Conservation (phyloP, 2,113 vertebrate species). For the Vulpes ferrilata region DNA sequence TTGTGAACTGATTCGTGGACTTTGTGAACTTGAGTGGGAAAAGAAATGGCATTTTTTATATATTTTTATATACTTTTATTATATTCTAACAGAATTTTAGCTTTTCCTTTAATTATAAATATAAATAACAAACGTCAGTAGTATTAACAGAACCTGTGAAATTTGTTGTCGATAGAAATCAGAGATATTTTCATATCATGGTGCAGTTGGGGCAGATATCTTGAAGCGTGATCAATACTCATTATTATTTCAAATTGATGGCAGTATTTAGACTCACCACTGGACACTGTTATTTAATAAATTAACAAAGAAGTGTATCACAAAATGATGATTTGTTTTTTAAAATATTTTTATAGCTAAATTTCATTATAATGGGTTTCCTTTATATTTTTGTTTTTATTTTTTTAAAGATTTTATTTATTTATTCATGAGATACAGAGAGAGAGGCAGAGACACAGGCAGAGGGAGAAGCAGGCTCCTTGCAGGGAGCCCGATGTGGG, state of each 20-base stretch:
- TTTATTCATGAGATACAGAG: no score
- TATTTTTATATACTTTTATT: neutral
- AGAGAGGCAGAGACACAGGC: no score
- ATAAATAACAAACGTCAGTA: neutral
- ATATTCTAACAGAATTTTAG: neutral
- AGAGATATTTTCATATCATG: neutral
- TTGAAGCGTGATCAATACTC: neutral
- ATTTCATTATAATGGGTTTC: neutral
- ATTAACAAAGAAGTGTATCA: neutral
- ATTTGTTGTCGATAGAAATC: neutral
- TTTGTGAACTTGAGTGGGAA: neutral
- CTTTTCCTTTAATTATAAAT: neutral
- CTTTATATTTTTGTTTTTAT: slow-evolving; percentile 13
- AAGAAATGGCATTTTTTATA: neutral
- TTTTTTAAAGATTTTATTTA: neutral
- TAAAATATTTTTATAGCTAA: neutral
- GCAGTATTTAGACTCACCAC: neutral
- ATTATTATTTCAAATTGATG: slow-evolving; percentile 15
- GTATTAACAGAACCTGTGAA: neutral
- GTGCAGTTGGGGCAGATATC: neutral
- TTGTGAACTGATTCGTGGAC: neutral
- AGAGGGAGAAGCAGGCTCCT: no score
- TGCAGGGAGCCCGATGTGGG: no score
- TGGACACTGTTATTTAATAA: neutral
- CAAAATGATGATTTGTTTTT: neutral